Base-by-base conservation (phyloP, 37 sponge, comb jelly and placozoan genomes). In the Spongilla lacustris region DNA sequence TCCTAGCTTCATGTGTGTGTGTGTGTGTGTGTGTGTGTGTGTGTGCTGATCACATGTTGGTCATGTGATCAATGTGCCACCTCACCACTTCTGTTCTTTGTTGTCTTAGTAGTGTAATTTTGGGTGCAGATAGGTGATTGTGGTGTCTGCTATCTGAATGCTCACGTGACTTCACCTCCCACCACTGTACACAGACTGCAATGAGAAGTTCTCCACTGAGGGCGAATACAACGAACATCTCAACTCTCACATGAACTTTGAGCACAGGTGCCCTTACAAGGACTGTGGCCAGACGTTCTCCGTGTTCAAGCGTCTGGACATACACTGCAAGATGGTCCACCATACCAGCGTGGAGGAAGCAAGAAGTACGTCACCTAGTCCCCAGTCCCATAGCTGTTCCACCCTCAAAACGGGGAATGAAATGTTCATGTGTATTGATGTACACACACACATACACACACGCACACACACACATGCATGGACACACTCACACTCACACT, bases 211-310 rank as follows among this genome's bases (percentile, higher is more conserved):
- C 71, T 41, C 73, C 31, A 74, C 82, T 9, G 87, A 91, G 73
- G 32, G 37, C 34, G 83, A 81, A 0, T 91, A 91, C 37, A 91
- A 91, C 33, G 78, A 76, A 22, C 91, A 91, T 27, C 71, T 91
- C 67, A 85, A 86, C 76, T 66, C 81, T 58, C 91, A 91, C 91
- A 91, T 91, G 66, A 81, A 82, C 87, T 91, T 82, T 66, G 70
- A 72, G 29, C 70, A 86, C 73, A 76, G 32, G 35, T 91, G 91
- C 34, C 78, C 86, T 25, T 75, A 84, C 50, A 50, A 81, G 5
- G 76, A 68, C 68, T 91, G 91, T 66, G 76, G 76, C 11, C 74
- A 81, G 31, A 76, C 74, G 87, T 91, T 91, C 74, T 73, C 77
- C 35, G 70, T 83, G 0, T 66, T 27, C 26, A 86, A 83, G 83